Percentiles rank a stretch among this genome's conserved stretches.
Conservation (phyloP, 1,140 invertebrate species). For the Drosophila ohnishii region DNA sequence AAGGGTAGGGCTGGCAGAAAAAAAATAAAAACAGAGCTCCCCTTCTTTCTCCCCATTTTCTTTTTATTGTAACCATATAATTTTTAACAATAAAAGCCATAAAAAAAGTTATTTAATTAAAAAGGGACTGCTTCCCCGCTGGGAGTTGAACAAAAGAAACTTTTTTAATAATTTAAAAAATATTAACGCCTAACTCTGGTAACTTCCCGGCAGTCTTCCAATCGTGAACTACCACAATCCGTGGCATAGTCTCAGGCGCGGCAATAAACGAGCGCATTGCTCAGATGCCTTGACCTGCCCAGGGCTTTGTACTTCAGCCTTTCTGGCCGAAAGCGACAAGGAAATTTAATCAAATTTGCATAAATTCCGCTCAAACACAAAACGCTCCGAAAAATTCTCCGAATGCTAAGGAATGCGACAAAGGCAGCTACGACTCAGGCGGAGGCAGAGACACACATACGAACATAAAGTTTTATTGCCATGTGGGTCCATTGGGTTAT, state of each 20-base stretch:
- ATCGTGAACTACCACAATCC: slow-evolving; percentile 43
- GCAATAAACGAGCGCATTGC: slow-evolving; percentile 46
- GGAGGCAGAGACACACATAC: slow-evolving; percentile 11
- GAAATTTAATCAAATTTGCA: slow-evolving; percentile 71
- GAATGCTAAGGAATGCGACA: slow-evolving; percentile 56
- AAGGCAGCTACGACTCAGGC: slow-evolving; percentile 14
- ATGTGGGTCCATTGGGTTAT: slow-evolving; percentile 60
- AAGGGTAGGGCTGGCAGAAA: background rate
- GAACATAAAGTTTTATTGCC: slow-evolving; percentile 51
- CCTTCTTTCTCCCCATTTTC: background rate
- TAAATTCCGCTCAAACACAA: slow-evolving; percentile 73
- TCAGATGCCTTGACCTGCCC: slow-evolving; percentile 60
- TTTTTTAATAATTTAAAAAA: slow-evolving; percentile 29
- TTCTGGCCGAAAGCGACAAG: slow-evolving; percentile 36
- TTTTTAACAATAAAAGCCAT: background rate
- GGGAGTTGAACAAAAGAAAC: slow-evolving; percentile 4
- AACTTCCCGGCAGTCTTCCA: slow-evolving; percentile 7
- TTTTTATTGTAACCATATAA: background rate
- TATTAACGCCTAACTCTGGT: slow-evolving; percentile 13
- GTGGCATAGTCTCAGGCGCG: slow-evolving; percentile 49
- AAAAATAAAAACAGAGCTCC: background rate
- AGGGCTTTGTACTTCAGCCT: slow-evolving; percentile 20
- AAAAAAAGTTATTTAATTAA: slow-evolving; percentile 7
- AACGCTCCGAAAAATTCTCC: slow-evolving; percentile 65
- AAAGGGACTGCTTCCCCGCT: slow-evolving; percentile 1